These are phyloP conservation scores for Drosophila nr. medialis DNA, from an alignment of 2,888 invertebrate species.

Conservation along the genomic window DNA sequence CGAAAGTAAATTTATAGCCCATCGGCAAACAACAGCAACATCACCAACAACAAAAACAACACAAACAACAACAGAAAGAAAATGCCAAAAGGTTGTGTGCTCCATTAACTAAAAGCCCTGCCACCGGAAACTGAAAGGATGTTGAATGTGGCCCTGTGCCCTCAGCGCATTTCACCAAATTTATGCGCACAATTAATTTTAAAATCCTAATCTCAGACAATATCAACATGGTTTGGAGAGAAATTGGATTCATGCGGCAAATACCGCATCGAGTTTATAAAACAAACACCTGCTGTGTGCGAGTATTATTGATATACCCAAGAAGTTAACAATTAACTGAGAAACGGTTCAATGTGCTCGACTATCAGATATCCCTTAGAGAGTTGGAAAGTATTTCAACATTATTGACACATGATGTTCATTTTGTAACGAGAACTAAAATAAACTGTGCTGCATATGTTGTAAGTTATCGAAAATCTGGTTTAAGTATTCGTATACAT, in stretches of 20 bases:
- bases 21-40: constrained; percentile 26
- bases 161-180: constrained; percentile 42
- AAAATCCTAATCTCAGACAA: constrained; percentile 72
- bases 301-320: constrained; percentile 29
- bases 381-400: background rate
- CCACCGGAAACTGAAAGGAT: constrained; percentile 49
- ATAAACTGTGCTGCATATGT: too few species aligned
- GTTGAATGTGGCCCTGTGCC: constrained; percentile 25
- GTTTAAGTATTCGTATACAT: too few species aligned
- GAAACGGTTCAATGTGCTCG: background rate
- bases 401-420: too few species aligned
- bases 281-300: constrained; percentile 34
- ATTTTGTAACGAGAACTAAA: too few species aligned
- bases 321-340: background rate
- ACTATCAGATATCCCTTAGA: background rate
- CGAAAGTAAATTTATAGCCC: constrained; percentile 70
- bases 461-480: too few species aligned
- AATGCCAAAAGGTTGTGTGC: constrained; percentile 63
- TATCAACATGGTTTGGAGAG: constrained; percentile 48
- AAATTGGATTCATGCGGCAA: constrained; percentile 32
- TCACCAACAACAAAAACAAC: constrained; percentile 17
- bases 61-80: constrained; percentile 28
- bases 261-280: constrained; percentile 31
- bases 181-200: constrained; percentile 80
- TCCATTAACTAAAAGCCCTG: constrained; percentile 57